Evolutionary conservation across 30 jellyfish, hydroid and myxozoan genomes (phyloP).

Genomic region (Hydra vulgaris): DNA sequence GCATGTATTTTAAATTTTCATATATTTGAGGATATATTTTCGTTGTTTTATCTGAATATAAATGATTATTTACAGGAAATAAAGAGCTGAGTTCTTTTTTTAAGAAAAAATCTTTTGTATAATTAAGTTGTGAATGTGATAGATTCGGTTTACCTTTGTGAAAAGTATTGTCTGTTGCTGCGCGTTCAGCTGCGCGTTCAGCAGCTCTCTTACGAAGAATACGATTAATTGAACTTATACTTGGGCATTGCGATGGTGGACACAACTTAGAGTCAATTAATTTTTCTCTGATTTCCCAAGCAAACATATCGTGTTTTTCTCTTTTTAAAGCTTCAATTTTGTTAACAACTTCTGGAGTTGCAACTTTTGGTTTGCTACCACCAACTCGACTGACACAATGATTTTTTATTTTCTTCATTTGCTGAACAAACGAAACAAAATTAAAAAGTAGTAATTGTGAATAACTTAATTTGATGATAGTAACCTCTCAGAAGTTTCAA

Average conservation of each 20-base stretch:
- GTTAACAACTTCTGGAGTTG: constrained; percentile 88
- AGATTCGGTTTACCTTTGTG: neutral
- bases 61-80: no score
- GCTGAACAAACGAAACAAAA: neutral
- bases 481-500: neutral
- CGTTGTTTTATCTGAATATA: neutral
- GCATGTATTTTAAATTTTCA: neutral
- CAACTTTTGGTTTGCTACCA: constrained; percentile 98
- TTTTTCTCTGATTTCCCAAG: constrained; percentile 97
- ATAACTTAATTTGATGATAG: neutral
- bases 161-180: neutral
- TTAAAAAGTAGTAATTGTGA: neutral
- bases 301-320: constrained; percentile 81
- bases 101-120: no score
- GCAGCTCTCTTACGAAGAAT: constrained; percentile 91
- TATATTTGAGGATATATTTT: neutral
- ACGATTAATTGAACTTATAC: constrained; percentile 97
- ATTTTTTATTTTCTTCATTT: neutral
- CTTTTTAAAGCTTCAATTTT: constrained; percentile 73
- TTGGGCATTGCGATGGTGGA: constrained; percentile 57
- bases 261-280: constrained; percentile 70
- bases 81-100: neutral
- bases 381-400: constrained; percentile 50
- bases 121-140: no score
- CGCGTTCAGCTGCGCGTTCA: constrained; percentile 69